These are phyloP conservation scores for Falco rusticolus DNA, from an alignment of 2,797 vertebrate species.

Conservation along the genomic window DNA sequence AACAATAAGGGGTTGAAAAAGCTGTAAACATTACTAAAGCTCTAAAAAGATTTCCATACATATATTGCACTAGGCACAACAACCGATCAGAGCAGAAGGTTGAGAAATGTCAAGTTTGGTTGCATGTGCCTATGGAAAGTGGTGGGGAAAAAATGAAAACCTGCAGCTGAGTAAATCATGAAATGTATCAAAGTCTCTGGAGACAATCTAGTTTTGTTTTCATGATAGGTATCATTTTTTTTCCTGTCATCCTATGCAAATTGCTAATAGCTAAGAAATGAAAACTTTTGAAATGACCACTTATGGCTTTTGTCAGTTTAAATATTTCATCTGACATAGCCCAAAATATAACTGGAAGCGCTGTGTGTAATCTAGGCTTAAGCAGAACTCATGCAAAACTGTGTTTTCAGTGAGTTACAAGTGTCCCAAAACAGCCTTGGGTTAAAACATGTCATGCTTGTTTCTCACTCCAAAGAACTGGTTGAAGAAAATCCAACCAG, in stretches of 20 bases:
- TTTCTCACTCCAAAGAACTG: neutral
- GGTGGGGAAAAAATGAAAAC: constrained; percentile 46
- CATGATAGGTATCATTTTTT: constrained; percentile 8
- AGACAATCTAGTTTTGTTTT: constrained; percentile 46
- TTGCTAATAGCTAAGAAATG: constrained; percentile 42
- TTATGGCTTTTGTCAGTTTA: constrained; percentile 24
- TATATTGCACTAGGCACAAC: neutral
- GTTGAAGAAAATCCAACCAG: constrained; percentile 44
- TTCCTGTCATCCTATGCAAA: constrained; percentile 53
- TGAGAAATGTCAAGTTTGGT: neutral
- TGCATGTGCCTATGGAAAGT: constrained; percentile 37
- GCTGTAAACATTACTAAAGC: constrained; percentile 16
- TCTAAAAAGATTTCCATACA: constrained; percentile 2
- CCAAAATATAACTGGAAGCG: constrained; percentile 15
- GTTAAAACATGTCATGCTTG: constrained; percentile 43
- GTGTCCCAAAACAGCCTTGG: constrained; percentile 23
- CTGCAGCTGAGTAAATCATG: constrained; percentile 33
- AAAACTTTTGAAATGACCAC: constrained; percentile 42
- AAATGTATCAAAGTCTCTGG: constrained; percentile 24
- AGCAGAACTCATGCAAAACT: neutral
- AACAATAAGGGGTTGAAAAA: neutral
- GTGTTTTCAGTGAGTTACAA: constrained; percentile 21
- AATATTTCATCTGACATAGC: constrained; percentile 40
- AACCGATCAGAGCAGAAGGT: constrained; percentile 25
- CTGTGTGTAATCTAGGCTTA: neutral